phyloP scores from a whole-genome alignment of 2,888 invertebrate genomes.

The Tetramorium bicarinatum region DNA sequence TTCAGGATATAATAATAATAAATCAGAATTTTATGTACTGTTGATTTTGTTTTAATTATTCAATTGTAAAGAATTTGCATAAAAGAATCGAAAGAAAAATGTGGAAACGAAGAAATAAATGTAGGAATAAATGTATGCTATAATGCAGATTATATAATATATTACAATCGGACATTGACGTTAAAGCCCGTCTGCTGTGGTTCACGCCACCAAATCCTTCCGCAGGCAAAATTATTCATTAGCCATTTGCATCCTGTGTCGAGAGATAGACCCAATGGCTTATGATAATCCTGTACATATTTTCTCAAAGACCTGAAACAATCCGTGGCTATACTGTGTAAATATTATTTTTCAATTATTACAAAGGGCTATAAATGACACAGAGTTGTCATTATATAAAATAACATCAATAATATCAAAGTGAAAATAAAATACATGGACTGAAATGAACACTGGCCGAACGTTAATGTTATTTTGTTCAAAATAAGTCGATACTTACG shows the following conservation, averaged over 20 bases:
- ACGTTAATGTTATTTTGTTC: neutral
- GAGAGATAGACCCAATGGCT: slow-evolving; percentile 48
- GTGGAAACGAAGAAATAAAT: neutral
- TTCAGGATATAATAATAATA: slow-evolving; percentile 4
- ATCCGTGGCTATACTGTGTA: neutral
- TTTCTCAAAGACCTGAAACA: slow-evolving; percentile 39
- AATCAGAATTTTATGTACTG: neutral
- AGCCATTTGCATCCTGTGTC: slow-evolving; percentile 53
- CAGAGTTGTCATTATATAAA: neutral
- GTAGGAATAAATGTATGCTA: neutral
- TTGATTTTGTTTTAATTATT: slow-evolving; percentile 9
- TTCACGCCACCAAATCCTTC: slow-evolving; percentile 35
- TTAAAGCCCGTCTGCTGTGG: slow-evolving; percentile 33
- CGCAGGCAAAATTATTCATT: slow-evolving; percentile 51
- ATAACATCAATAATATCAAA: neutral
- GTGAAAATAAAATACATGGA: neutral
- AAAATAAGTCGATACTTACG: neutral
- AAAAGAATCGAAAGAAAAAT: neutral
- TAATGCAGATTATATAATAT: slow-evolving; percentile 31
- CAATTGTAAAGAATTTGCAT: neutral
- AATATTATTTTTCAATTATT: slow-evolving; percentile 22
- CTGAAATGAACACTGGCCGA: neutral
- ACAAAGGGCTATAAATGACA: neutral
- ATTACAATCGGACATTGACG: slow-evolving; percentile 53
- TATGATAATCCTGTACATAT: slow-evolving; percentile 34